Base-by-base conservation (phyloP, 2,797 vertebrate genomes). In the Peromyscus attwateri region DNA sequence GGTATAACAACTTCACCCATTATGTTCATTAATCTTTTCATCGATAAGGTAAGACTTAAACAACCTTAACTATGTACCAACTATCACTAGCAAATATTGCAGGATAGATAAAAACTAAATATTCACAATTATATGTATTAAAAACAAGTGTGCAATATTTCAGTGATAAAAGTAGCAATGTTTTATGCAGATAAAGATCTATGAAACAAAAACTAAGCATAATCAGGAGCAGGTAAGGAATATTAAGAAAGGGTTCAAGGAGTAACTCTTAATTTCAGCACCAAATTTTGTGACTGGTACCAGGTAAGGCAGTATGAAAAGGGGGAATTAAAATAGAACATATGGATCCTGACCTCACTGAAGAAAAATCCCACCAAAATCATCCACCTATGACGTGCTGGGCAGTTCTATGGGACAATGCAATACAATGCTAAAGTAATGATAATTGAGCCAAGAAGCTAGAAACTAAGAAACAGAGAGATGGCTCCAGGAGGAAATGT, bases 11-110 rank as follows among this genome's bases (percentile, higher is more conserved):
- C 1, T 77, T 89, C 66, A 77, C 64, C 83, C 55, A 95, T 52
- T 87, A 82, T 89, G 81, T 80, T 71, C 40, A 90, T 49, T 93
- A 84, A 83, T 57, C 37, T 92, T 43, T 82, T 81, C 27, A 68
- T n/a, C 87, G 80, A 37, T 91, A 87, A 21, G 29, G 21, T 40
- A 93, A 85, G 66, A 83, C 75, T 46, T 75, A 91, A 95, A 52
- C 17, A 68, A 21, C 34, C 64, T 77, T 70, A n/a, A 57, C 3
- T 37, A 8, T 87, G 73, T 17, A 57, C 46, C 40, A 87, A 46
- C 3, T 92, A 71, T 25, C 12, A 46, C 1, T 84, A 84, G 27
- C 52, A 95, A 91, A 76, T 46, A 23, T 1, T 76, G 1, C 6
- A 37, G 17, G 62, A 40, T 4, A 21, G 68, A 87, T 40, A 77